These are phyloP conservation scores for Phoenicopterus ruber DNA, from an alignment of 2,113 vertebrate genomes.

Conservation along the genomic window DNA sequence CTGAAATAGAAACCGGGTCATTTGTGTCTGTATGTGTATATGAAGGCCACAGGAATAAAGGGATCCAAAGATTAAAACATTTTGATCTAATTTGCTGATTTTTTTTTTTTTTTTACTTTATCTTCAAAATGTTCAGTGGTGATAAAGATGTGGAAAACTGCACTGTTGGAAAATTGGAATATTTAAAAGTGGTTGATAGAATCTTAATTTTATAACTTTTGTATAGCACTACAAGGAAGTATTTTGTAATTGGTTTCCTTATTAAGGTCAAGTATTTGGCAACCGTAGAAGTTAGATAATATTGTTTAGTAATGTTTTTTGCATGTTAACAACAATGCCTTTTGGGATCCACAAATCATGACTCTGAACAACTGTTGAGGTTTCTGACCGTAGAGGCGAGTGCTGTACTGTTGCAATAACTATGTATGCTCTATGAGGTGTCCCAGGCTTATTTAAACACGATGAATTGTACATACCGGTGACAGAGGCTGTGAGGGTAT, in stretches of 20 bases:
- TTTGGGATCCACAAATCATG: conserved; percentile 65
- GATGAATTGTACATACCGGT: conserved; percentile 55
- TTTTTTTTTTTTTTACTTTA: neutral
- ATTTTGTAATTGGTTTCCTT: conserved; percentile 76
- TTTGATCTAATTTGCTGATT: conserved; percentile 70
- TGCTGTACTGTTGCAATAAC: conserved; percentile 67
- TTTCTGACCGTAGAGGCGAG: conserved; percentile 47
- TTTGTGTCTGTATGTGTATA: conserved; percentile 70
- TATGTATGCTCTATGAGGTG: conserved; percentile 32
- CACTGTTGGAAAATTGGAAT: conserved; percentile 61
- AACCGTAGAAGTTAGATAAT: conserved; percentile 53
- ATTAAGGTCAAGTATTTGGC: conserved; percentile 63
- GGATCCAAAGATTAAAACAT: conserved; percentile 80
- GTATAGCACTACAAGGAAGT: conserved; percentile 78
- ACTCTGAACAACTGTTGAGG: conserved; percentile 21
- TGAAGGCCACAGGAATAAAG: conserved; percentile 77
- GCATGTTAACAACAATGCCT: conserved; percentile 70
- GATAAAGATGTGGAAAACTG: conserved; percentile 57
- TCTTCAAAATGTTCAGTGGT: conserved; percentile 59
- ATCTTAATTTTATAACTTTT: conserved; percentile 76
- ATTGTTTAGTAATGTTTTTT: conserved; percentile 69
- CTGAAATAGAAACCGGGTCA: conserved; percentile 52
- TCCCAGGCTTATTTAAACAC: conserved; percentile 63
- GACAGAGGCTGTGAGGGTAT: conserved; percentile 46
- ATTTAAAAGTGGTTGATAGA: conserved; percentile 71